These are phyloP conservation scores for Cryptoblepharus egeriae DNA, from an alignment of 2,797 vertebrate species.

Conservation along the genomic window DNA sequence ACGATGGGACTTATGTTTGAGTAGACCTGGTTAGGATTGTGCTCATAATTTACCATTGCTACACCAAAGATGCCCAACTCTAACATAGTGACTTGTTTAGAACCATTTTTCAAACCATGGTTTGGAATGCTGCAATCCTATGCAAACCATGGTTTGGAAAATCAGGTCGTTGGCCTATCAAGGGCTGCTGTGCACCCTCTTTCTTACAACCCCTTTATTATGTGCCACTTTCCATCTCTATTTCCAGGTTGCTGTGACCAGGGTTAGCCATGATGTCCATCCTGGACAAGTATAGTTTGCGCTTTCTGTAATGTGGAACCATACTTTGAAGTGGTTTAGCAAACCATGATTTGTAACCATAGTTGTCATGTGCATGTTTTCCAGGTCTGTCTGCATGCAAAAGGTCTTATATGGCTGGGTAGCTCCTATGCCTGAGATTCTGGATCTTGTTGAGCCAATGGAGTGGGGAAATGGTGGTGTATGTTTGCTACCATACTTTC, in stretches of 20 bases:
- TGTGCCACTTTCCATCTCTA: background rate
- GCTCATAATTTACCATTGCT: background rate
- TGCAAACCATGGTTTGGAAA: background rate
- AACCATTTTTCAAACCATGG: background rate
- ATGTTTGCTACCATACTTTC: background rate
- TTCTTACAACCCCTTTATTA: background rate
- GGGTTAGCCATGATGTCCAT: background rate
- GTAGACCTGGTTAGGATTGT: no score
- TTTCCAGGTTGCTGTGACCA: background rate
- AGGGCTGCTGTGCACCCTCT: background rate
- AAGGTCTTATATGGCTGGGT: background rate
- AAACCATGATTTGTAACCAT: background rate
- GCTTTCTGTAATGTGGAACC: background rate
- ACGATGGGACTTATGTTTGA: no score
- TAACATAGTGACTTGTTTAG: background rate
- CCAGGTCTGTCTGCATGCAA: background rate
- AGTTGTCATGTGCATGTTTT: background rate
- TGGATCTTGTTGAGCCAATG: background rate
- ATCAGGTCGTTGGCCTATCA: background rate
- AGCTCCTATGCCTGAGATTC: background rate
- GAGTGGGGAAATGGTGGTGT: background rate
- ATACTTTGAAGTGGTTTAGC: background rate
- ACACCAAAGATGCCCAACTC: background rate
- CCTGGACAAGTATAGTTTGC: background rate
- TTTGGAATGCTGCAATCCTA: no score